Percentiles rank a stretch among this genome's conserved stretches.
phyloP scores from a whole-genome alignment of 2,113 vertebrate genomes.

The Cervus canadensis region DNA sequence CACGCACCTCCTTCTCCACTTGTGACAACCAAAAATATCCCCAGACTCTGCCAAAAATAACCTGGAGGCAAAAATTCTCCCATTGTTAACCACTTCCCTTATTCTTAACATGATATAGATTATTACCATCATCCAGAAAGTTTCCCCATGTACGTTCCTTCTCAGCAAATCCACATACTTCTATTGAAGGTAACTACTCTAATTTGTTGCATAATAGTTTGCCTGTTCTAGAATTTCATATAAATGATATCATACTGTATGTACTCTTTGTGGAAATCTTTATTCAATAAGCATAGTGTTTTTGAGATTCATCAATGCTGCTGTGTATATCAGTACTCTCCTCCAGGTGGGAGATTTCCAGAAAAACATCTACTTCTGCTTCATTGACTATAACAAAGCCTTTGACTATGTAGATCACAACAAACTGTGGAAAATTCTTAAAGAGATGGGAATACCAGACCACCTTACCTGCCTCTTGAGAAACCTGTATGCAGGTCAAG shows the following conservation, averaged over 20 bases:
- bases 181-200: background rate
- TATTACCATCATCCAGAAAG: background rate
- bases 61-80: background rate
- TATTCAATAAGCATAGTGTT: background rate
- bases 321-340: background rate
- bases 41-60: conserved; percentile 8
- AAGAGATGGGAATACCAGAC: background rate
- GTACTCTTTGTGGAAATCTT: background rate
- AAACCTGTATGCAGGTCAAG: background rate
- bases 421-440: background rate
- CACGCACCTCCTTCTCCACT: background rate
- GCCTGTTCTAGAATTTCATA: background rate
- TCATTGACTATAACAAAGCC: background rate
- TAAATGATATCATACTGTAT: background rate
- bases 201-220: background rate
- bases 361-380: background rate
- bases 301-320: background rate
- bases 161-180: background rate
- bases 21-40: background rate
- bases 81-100: background rate
- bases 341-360: background rate
- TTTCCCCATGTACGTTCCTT: background rate
- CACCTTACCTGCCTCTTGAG: background rate
- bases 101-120: background rate
- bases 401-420: background rate